A percentile compares a stretch with the other conserved stretches of the same genome.
Conservation (phyloP, 2,888 invertebrate species). For the Tineola bisselliella region DNA sequence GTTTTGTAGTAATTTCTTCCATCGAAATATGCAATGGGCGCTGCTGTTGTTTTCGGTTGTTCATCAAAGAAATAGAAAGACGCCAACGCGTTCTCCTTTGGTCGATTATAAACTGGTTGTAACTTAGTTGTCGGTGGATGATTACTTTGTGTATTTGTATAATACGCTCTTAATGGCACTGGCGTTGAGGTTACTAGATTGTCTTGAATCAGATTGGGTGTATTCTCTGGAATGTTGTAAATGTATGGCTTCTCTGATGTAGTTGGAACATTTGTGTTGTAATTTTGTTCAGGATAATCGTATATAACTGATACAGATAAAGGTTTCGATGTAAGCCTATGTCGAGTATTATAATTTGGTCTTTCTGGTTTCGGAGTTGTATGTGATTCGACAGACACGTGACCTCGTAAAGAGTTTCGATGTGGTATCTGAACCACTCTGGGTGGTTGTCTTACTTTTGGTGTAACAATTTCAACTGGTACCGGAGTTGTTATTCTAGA, state of each 20-base stretch:
- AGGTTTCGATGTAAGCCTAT: constrained; percentile 60
- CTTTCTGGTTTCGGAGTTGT: constrained; percentile 54
- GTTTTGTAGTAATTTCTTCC: constrained; percentile 58
- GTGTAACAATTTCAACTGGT: constrained; percentile 47
- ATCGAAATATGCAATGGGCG: constrained; percentile 61
- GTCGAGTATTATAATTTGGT: constrained; percentile 52
- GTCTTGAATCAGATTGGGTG: constrained; percentile 34
- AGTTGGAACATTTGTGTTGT: constrained; percentile 50
- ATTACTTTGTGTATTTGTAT: constrained; percentile 64
- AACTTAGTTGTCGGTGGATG: constrained; percentile 64
- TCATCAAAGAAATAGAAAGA: constrained; percentile 78
- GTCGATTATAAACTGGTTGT: constrained; percentile 56
- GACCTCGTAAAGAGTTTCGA: constrained; percentile 52
- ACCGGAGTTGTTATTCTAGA: constrained; percentile 44
- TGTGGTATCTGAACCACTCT: constrained; percentile 41
- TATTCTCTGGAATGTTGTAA: constrained; percentile 59
- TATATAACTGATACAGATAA: constrained; percentile 58
- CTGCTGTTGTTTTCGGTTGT: constrained; percentile 64
- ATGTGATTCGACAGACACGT: constrained; percentile 43
- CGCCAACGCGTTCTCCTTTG: constrained; percentile 56
- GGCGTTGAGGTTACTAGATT: constrained; percentile 67
- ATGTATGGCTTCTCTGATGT: constrained; percentile 61
- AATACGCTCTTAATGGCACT: constrained; percentile 71
- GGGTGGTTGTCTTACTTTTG: constrained; percentile 47
- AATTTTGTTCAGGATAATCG: constrained; percentile 53